Evolutionary conservation across 2,797 vertebrate species (phyloP).

Genomic region (Lepidocolaptes lacrymiger): DNA sequence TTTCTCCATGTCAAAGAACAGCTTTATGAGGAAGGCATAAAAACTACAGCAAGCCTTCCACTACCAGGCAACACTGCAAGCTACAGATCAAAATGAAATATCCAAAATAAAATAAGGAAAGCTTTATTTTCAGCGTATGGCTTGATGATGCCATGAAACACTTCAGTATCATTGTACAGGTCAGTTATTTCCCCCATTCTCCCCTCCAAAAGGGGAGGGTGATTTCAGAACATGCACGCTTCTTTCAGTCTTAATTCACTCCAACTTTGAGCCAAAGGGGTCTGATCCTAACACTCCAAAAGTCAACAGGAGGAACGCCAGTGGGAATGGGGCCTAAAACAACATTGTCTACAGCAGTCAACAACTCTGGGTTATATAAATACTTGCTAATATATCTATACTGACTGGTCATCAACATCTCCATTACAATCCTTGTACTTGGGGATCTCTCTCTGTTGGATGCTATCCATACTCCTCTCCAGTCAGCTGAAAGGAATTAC

Average conservation of each 20-base stretch:
- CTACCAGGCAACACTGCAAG: background rate
- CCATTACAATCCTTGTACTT: background rate
- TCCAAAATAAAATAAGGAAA: background rate
- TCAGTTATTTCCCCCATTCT: conserved; percentile 4
- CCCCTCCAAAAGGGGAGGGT: background rate
- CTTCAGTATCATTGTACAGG: background rate
- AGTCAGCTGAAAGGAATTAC: background rate
- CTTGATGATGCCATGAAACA: background rate
- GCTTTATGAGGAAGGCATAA: background rate
- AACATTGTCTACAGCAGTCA: conserved; percentile 27
- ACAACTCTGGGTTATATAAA: conserved; percentile 14
- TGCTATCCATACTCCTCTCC: background rate
- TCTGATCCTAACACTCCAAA: background rate
- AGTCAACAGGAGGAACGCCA: background rate
- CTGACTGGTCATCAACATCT: background rate
- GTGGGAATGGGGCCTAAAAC: background rate
- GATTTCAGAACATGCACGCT: background rate
- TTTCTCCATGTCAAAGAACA: conserved; percentile 33
- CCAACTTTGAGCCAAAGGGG: conserved; percentile 1
- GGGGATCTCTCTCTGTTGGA: background rate
- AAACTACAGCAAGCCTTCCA: background rate
- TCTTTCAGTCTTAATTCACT: background rate
- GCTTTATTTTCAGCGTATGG: background rate
- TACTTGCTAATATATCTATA: background rate
- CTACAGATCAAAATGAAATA: conserved; percentile 3